Conservation (phyloP, 1,140 invertebrate species). For the Drosophila ercepeae region DNA sequence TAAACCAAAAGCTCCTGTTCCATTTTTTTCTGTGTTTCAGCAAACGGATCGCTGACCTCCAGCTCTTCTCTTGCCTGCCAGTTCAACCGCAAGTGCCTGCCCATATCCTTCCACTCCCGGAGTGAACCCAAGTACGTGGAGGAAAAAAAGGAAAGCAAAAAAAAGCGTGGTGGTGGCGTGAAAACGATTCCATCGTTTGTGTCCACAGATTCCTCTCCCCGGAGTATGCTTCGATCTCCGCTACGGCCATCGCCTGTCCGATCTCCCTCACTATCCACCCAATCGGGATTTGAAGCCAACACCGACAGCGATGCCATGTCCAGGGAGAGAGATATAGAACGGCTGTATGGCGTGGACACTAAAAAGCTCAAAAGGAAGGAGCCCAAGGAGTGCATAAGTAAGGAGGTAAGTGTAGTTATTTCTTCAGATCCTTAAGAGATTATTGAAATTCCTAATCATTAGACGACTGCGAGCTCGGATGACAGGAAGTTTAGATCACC, state of each 20-base stretch:
- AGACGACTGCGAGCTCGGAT: background rate
- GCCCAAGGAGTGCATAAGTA: background rate
- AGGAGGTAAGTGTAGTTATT: background rate
- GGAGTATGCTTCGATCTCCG: background rate
- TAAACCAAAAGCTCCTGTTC: too few relatives aligned
- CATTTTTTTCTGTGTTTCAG: background rate
- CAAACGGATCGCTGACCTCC: slow-evolving; percentile 25
- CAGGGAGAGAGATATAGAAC: background rate
- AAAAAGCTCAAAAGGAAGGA: background rate
- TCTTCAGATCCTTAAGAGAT: too few relatives aligned
- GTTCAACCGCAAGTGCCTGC: slow-evolving; percentile 51
- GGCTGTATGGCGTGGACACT: background rate
- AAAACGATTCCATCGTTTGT: background rate
- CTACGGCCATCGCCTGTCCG: background rate
- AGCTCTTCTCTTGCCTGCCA: slow-evolving; percentile 58
- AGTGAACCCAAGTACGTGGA: slow-evolving; percentile 1
- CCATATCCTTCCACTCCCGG: slow-evolving; percentile 10
- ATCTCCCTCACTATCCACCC: background rate
- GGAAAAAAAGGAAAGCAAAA: background rate
- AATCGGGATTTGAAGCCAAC: background rate
- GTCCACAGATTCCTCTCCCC: background rate
- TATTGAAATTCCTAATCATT: background rate
- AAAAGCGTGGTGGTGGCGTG: background rate
- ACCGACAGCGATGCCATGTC: background rate
- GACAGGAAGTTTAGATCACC: slow-evolving; percentile 1